Conservation (phyloP, 2,113 vertebrate genomes). For the Upupa epops region DNA sequence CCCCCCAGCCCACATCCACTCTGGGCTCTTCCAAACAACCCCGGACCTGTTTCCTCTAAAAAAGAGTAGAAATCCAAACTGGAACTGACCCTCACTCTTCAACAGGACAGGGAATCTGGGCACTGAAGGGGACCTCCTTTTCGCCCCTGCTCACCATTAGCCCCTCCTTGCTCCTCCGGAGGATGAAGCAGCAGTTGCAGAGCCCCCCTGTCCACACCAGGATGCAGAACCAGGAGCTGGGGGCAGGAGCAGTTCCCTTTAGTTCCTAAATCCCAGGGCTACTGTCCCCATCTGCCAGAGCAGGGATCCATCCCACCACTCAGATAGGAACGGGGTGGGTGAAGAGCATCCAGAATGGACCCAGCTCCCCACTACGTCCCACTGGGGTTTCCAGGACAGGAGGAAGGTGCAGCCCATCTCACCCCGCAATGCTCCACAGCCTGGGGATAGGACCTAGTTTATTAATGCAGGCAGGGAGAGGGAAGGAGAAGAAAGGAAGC, state of each 20-base stretch:
- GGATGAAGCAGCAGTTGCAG: background rate
- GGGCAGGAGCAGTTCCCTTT: background rate
- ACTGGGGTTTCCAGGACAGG: rapidly evolving
- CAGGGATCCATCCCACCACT: background rate
- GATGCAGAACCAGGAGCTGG: background rate
- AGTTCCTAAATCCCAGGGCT: background rate
- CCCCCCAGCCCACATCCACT: background rate
- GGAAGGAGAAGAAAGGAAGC: background rate
- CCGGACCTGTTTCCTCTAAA: background rate
- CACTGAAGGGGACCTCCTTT: background rate
- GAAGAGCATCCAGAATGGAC: rapidly evolving
- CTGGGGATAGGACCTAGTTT: background rate
- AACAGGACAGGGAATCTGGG: too few species aligned
- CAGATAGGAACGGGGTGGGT: rapidly evolving
- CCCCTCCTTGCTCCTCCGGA: background rate
- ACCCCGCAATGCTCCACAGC: rapidly evolving
- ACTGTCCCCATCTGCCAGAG: rapidly evolving
- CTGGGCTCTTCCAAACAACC: background rate
- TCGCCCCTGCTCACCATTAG: background rate
- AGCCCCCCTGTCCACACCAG: rapidly evolving
- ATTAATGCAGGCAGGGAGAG: background rate
- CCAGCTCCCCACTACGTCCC: rapidly evolving
- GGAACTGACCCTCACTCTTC: background rate
- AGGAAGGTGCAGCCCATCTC: background rate
- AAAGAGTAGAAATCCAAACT: background rate